Percentiles rank a stretch among this genome's conserved stretches.
These are phyloP conservation scores for Bellardia bayeri DNA, from an alignment of 2,888 invertebrate species.

Conservation along the genomic window DNA sequence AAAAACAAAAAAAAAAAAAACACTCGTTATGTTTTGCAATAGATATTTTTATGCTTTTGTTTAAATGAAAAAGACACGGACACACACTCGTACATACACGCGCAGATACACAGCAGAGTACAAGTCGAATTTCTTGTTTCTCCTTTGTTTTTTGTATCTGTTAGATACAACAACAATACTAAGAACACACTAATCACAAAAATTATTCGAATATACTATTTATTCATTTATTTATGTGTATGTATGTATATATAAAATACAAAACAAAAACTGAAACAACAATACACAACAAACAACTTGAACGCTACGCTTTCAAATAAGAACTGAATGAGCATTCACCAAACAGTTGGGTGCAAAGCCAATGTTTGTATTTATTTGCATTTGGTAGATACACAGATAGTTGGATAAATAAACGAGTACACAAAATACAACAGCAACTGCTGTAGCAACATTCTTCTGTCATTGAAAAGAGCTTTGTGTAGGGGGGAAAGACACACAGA, in stretches of 20 bases:
- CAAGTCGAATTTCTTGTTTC: slow-evolving; percentile 31
- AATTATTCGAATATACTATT: slow-evolving; percentile 31
- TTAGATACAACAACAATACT: slow-evolving; percentile 38
- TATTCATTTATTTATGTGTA: not conserved
- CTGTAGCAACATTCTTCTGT: not conserved
- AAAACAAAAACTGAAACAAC: slow-evolving; percentile 20
- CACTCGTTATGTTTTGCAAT: slow-evolving; percentile 39
- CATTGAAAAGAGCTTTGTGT: too few species aligned
- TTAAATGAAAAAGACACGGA: slow-evolving; percentile 30
- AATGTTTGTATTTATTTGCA: slow-evolving; percentile 54
- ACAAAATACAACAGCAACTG: slow-evolving; percentile 14
- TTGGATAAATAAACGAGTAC: slow-evolving; percentile 44
- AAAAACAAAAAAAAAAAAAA: not conserved
- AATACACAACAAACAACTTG: slow-evolving; percentile 63
- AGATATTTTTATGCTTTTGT: slow-evolving; percentile 50
- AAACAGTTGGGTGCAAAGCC: slow-evolving; percentile 71
- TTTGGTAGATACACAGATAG: slow-evolving; percentile 70
- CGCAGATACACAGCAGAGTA: slow-evolving; percentile 12
- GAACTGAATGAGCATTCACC: slow-evolving; percentile 70
- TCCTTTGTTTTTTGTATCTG: slow-evolving; percentile 54
- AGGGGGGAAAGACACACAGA: not conserved
- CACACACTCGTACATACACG: not conserved
- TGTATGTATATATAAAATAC: slow-evolving; percentile 26
- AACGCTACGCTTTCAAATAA: slow-evolving; percentile 71
- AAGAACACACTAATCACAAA: slow-evolving; percentile 50